Conservation (phyloP, 1,140 invertebrate species). For the Bombyx mandarina region DNA sequence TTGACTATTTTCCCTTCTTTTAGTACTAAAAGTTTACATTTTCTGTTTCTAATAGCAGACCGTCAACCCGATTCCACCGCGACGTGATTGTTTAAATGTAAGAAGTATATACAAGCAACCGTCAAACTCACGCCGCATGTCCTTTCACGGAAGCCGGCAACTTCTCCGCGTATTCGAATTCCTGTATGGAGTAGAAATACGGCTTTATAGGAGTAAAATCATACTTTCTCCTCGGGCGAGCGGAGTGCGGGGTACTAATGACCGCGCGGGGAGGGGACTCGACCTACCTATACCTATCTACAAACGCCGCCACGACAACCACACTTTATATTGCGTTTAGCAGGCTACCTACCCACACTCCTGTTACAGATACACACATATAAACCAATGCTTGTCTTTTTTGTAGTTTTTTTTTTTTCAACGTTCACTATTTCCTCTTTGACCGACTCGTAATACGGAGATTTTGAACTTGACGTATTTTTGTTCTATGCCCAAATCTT, state of each 20-base stretch:
- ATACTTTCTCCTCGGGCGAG: slow-evolving; percentile 62
- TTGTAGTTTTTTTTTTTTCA: slow-evolving; percentile 57
- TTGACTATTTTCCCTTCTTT: too few species aligned
- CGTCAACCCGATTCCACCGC: too few species aligned
- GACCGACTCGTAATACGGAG: slow-evolving; percentile 18
- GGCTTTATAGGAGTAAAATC: slow-evolving; percentile 70
- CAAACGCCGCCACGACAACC: slow-evolving; percentile 49
- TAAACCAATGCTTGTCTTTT: slow-evolving; percentile 32
- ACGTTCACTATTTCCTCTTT: slow-evolving; percentile 61
- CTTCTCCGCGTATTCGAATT: slow-evolving; percentile 65
- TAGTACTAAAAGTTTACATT: too few species aligned
- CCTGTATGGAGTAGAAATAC: slow-evolving; percentile 70
- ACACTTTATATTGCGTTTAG: slow-evolving; percentile 68
- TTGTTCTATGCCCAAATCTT: too few species aligned
- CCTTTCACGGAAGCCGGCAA: slow-evolving; percentile 56
- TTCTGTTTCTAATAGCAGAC: too few species aligned
- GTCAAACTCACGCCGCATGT: slow-evolving; percentile 41
- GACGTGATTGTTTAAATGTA: slow-evolving; percentile 51
- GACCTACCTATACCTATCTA: slow-evolving; percentile 50
- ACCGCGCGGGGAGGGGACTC: slow-evolving; percentile 58
- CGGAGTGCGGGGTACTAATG: slow-evolving; percentile 57
- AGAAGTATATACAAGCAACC: slow-evolving; percentile 57
- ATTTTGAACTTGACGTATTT: too few species aligned
- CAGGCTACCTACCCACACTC: slow-evolving; percentile 56
- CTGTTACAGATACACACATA: slow-evolving; percentile 39